These are phyloP conservation scores for Odontamblyopus rebecca DNA, from an alignment of 2,797 vertebrate species.

Conservation along the genomic window DNA sequence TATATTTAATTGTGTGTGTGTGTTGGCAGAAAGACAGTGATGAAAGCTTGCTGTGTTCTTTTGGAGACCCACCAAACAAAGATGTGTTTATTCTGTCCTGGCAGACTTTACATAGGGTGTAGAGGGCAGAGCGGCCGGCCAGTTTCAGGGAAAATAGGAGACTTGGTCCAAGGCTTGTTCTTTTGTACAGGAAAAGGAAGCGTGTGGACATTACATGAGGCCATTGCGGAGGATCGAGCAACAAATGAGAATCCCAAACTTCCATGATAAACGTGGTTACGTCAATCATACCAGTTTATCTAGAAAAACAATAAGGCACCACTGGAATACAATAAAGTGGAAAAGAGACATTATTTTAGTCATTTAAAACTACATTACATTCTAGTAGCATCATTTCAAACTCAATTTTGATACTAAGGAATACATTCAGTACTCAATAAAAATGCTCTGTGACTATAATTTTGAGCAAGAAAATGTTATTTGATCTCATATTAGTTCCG, in stretches of 20 bases:
- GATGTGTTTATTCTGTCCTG: slow-evolving; percentile 15
- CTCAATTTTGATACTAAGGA: no score
- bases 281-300: slow-evolving; percentile 17
- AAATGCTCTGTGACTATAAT: no score
- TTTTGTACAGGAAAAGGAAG: slow-evolving; percentile 44
- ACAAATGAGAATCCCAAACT: slow-evolving; percentile 13
- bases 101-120: slow-evolving; percentile 16
- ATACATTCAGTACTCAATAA: no score
- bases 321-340: not conserved
- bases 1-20: slow-evolving; percentile 9
- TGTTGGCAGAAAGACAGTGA: slow-evolving; percentile 1
- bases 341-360: not conserved
- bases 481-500: no score
- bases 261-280: not conserved
- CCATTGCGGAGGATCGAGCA: slow-evolving; percentile 22
- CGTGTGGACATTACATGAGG: slow-evolving; percentile 11
- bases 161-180: slow-evolving; percentile 9
- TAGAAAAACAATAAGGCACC: not conserved
- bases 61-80: slow-evolving; percentile 22
- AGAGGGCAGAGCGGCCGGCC: slow-evolving; percentile 19
- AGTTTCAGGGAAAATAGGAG: slow-evolving; percentile 26
- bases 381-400: not conserved
- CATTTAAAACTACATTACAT: not conserved
- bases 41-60: slow-evolving; percentile 16
- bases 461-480: no score